Conservation (phyloP, 2,113 vertebrate genomes). For the Bubo bubo region DNA sequence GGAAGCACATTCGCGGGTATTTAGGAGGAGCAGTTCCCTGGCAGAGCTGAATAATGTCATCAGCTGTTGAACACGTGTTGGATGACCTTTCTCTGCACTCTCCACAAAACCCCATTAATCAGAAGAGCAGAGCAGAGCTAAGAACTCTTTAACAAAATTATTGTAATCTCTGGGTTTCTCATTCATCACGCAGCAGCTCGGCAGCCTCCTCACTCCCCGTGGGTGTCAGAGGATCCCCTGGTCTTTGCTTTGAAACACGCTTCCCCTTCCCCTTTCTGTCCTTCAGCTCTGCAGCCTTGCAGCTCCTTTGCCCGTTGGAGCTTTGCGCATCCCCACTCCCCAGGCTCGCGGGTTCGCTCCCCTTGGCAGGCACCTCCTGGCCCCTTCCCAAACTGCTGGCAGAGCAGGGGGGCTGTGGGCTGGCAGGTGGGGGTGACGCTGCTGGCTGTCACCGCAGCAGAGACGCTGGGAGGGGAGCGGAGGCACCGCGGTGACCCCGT, state of each 20-base stretch:
- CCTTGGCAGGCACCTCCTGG: neutral
- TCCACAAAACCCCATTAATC: constrained; percentile 54
- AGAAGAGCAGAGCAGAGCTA: constrained; percentile 34
- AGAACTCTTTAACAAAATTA: constrained; percentile 53
- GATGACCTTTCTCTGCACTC: constrained; percentile 51
- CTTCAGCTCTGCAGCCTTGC: neutral
- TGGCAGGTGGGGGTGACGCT: neutral
- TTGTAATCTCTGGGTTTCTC: constrained; percentile 37
- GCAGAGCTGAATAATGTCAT: constrained; percentile 20
- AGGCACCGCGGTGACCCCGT: fast-evolving
- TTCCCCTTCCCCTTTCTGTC: neutral
- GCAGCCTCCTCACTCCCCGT: neutral
- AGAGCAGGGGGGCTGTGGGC: neutral
- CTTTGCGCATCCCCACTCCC: neutral
- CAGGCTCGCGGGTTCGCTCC: neutral
- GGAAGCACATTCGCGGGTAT: fast-evolving
- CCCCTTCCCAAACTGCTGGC: neutral
- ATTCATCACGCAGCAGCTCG: neutral
- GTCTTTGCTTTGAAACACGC: neutral
- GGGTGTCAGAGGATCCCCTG: neutral
- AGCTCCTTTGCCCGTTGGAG: neutral
- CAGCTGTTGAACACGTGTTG: constrained; percentile 24
- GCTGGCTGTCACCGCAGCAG: neutral
- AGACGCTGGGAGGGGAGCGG: neutral
- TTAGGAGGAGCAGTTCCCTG: neutral